A percentile compares a stretch with the other conserved stretches of the same genome.
phyloP scores from a whole-genome alignment of 2,113 vertebrate species.

The Parus major region DNA sequence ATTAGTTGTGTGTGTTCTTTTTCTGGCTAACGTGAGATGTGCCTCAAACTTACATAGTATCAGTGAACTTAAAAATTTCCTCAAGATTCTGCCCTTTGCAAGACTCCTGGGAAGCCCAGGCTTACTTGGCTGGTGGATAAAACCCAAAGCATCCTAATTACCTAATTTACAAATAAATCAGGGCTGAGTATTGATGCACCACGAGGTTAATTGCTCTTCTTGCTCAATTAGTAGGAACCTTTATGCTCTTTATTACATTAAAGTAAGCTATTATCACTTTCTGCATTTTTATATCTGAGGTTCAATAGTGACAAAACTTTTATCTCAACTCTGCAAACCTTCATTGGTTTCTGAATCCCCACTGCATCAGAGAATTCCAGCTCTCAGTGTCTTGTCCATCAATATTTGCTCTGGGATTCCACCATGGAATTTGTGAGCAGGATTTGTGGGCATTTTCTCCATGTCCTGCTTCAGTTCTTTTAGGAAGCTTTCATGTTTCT shows the following conservation, averaged over 20 bases:
- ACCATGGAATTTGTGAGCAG: neutral
- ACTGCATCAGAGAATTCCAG: neutral
- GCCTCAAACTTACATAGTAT: rapidly evolving
- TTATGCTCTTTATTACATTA: neutral
- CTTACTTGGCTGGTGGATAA: neutral
- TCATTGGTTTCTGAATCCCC: neutral
- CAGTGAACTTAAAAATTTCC: neutral
- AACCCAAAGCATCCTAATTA: slow-evolving; percentile 16
- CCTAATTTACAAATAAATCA: slow-evolving; percentile 47
- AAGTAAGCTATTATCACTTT: slow-evolving; percentile 49
- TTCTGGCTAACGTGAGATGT: neutral
- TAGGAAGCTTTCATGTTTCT: neutral
- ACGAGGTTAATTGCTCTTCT: slow-evolving; percentile 55
- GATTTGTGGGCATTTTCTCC: neutral
- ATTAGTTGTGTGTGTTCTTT: neutral
- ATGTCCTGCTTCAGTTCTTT: neutral
- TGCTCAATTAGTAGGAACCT: slow-evolving; percentile 23
- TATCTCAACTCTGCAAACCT: neutral
- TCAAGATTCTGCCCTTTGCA: neutral
- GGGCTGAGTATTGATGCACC: neutral
- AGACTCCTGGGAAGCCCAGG: neutral
- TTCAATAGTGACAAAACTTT: neutral
- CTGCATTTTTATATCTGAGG: neutral
- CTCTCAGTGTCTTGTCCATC: neutral
- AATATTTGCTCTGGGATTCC: neutral